Percentiles rank a stretch among this genome's conserved stretches.
These are phyloP conservation scores for Globia sparganii DNA, from an alignment of 2,888 invertebrate genomes.

Conservation along the genomic window DNA sequence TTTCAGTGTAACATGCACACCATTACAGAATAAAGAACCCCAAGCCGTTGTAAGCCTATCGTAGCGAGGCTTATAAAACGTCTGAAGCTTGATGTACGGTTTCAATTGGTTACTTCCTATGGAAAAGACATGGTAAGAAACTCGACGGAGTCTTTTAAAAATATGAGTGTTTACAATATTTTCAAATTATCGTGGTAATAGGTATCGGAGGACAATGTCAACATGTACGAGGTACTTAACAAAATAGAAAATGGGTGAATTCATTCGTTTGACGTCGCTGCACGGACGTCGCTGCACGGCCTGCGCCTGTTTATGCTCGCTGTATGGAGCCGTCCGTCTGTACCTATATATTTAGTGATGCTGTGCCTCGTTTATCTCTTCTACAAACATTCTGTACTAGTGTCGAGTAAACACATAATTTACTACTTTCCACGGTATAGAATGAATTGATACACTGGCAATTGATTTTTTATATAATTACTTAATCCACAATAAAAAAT, in stretches of 20 bases:
- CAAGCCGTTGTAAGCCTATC: neutral
- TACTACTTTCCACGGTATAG: neutral
- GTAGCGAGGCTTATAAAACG: no score
- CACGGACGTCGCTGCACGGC: neutral
- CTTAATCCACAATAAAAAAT: neutral
- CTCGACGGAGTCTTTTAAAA: neutral
- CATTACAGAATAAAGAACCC: neutral
- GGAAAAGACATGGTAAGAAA: neutral
- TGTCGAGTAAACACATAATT: slow-evolving; percentile 2
- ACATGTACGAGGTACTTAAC: neutral
- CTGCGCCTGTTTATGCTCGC: neutral
- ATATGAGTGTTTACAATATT: neutral
- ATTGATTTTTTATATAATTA: neutral
- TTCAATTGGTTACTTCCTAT: neutral
- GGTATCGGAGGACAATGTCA: neutral
- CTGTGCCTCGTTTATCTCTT: neutral
- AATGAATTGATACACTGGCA: neutral
- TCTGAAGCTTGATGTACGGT: neutral
- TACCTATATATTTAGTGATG: no score
- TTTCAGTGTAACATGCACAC: neutral
- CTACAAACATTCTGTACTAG: neutral
- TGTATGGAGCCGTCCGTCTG: neutral
- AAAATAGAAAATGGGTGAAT: neutral
- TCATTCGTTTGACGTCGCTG: neutral
- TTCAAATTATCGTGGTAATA: neutral